Base-by-base conservation (phyloP, 2,797 vertebrate species). In the Myotis pilosus region DNA sequence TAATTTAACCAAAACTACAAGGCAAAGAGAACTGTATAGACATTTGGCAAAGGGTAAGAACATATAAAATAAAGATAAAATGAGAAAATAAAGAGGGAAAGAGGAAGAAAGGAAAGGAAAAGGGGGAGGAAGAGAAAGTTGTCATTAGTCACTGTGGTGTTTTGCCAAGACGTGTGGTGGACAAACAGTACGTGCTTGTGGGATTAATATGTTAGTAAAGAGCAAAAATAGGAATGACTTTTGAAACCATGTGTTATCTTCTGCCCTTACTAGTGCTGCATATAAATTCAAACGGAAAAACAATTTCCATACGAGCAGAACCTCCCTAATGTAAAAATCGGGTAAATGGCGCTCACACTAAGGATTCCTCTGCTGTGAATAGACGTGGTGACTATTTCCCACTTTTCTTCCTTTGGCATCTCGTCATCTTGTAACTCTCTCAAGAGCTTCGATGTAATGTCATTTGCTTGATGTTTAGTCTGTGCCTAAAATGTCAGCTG, bases 401-500 rank as follows among this genome's bases (percentile, higher is more conserved):
- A n/a, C 41, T 71, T 87, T 93, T 93, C 80, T 93, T 79, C 62
- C 49, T 71, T 81, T 38, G 64, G 93, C 90, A 51, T 69, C 44
- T 86, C 64, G 79, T 85, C 69, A 13, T 87, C 81, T 88, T 93
- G 64, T 89, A 92, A 87, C 51, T 80, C 81, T 87, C 92, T 93
- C 92, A 66, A 91, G 85, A 92, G 55, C 94, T 90, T 89, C 49
- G 41, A 95, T 71, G 57, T 78, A 91, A 92, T 89, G 92, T 83
- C 84, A 82, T 94, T 95, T 89, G 81, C 87, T 87, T 94, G 94
- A 92, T 96, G 88, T 96, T 97, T 97, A 96, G 94, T 93, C 96
- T 96, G 79, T 91, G 90, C 94, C 93, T 94, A 94, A 96, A 96
- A 97, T 97, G 96, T 93, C 96, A 97, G 94, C 96, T 96, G 95